phyloP scores from a whole-genome alignment of 2,113 vertebrate genomes.

The Plestiodon gilberti region DNA sequence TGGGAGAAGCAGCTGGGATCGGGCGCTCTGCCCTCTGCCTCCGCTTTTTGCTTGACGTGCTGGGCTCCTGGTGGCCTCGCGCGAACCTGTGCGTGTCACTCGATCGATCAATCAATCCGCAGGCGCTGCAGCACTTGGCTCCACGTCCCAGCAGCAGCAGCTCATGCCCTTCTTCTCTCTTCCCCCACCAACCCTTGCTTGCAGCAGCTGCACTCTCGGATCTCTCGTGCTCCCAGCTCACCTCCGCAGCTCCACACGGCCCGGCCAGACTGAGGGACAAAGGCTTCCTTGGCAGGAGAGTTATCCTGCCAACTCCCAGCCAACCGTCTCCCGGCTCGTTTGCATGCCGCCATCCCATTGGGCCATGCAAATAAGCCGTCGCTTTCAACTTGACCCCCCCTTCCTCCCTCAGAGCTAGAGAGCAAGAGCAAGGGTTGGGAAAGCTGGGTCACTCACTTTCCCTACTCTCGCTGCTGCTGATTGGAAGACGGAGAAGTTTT shows the following conservation, averaged over 20 bases:
- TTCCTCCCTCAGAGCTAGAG: not conserved
- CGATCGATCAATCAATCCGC: not conserved
- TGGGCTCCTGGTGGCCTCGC: not conserved
- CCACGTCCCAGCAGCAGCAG: not conserved
- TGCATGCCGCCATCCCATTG: conserved; percentile 64
- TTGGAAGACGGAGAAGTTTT: not conserved
- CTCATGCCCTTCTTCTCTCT: not conserved
- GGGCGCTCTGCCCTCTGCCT: not conserved
- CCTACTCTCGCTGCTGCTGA: not conserved
- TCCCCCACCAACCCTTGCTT: no score
- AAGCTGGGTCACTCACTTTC: not conserved
- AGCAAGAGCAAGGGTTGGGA: not conserved
- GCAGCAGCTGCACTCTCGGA: not conserved
- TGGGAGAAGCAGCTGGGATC: not conserved
- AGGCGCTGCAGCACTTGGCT: not conserved
- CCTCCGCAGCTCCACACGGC: accelerated
- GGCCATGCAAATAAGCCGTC: conserved; percentile 60
- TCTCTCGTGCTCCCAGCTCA: not conserved
- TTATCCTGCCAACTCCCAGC: conserved; percentile 49
- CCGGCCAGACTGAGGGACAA: conserved; percentile 65
- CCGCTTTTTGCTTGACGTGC: not conserved
- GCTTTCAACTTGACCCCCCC: not conserved
- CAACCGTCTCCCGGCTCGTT: conserved; percentile 55
- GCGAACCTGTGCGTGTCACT: not conserved
- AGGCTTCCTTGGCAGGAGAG: conserved; percentile 45